These are phyloP conservation scores for Tyrannus savana DNA, from an alignment of 2,113 vertebrate species.

Conservation along the genomic window DNA sequence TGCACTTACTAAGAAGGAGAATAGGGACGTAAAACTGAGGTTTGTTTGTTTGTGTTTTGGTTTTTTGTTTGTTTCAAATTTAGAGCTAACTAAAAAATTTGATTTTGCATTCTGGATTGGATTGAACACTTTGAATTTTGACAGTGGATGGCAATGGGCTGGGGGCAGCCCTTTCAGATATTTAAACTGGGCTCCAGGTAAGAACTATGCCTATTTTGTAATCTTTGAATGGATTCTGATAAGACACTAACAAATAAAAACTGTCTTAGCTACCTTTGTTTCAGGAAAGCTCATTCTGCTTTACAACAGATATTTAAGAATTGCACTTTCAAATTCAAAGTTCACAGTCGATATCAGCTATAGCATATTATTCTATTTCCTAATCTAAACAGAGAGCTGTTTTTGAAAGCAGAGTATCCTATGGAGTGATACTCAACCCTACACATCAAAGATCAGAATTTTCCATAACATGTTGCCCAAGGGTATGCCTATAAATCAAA, in stretches of 20 bases:
- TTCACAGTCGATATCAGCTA: background rate
- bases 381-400: background rate
- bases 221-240: background rate
- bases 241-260: background rate
- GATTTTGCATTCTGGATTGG: constrained; percentile 86
- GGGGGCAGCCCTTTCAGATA: constrained; percentile 87
- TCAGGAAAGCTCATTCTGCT: background rate
- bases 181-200: constrained; percentile 93
- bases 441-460: background rate
- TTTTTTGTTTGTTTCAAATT: background rate
- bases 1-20: background rate
- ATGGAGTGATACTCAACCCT: background rate
- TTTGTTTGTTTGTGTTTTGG: background rate
- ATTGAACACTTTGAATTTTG: constrained; percentile 84
- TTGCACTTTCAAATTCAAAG: background rate
- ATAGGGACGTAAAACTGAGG: background rate
- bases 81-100: constrained; percentile 73
- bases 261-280: background rate
- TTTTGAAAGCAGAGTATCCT: background rate
- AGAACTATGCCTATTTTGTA: background rate
- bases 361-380: background rate
- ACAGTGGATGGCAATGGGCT: constrained; percentile 90
- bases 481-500: background rate
- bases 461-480: background rate
- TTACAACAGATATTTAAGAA: background rate